Conservation (phyloP, 2,888 invertebrate genomes). For the Ormyrus rosae region DNA sequence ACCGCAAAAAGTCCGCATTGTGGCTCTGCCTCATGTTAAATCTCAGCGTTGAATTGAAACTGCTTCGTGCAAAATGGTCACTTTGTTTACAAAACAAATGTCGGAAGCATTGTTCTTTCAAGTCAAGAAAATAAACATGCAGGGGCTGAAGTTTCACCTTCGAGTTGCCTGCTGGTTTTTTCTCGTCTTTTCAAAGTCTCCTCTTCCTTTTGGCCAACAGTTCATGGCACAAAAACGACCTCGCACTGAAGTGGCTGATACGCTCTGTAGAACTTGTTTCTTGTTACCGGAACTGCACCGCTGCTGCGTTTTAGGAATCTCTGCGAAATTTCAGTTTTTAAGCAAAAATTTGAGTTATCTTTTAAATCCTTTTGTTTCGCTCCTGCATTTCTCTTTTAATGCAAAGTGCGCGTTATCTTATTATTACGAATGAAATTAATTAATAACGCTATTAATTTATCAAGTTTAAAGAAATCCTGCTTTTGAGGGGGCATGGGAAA, state of each 20-base stretch:
- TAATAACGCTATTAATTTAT: no score
- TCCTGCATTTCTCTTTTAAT: no score
- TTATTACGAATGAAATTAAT: no score
- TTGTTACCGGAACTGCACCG: neutral
- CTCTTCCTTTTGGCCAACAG: neutral
- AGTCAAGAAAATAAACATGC: neutral
- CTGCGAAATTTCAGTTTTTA: no score
- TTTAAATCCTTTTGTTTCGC: no score
- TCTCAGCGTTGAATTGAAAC: neutral
- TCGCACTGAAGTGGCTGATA: neutral
- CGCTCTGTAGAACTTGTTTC: neutral
- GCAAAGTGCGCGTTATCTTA: no score
- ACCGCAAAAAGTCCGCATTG: neutral
- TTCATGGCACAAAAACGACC: neutral
- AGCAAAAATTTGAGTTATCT: no score
- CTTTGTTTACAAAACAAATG: constrained; percentile 10
- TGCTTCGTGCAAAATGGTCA: neutral
- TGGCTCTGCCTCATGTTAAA: neutral
- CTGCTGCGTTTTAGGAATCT: neutral
- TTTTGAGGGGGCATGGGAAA: no score
- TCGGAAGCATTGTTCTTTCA: neutral
- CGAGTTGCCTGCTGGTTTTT: neutral
- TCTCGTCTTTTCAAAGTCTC: neutral
- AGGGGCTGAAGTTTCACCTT: neutral
- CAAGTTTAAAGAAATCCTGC: no score